Percentiles rank a stretch among this genome's conserved stretches.
These are phyloP conservation scores for Pedionomus torquatus DNA, from an alignment of 2,113 vertebrate species.

Conservation along the genomic window DNA sequence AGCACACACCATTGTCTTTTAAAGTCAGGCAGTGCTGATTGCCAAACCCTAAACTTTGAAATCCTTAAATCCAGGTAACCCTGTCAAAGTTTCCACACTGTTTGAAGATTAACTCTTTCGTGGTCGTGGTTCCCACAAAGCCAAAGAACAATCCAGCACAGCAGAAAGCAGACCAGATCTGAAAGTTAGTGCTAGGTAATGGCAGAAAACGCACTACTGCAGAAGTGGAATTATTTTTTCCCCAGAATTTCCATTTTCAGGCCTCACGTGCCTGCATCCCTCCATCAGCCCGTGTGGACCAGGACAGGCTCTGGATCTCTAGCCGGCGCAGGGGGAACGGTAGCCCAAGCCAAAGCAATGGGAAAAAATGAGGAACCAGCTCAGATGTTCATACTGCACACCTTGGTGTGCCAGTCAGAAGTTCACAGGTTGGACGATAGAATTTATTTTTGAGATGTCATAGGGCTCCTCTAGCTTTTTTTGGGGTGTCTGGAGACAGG, in stretches of 20 bases:
- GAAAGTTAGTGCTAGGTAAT: not conserved
- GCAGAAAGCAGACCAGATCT: not conserved
- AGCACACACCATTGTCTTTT: not conserved
- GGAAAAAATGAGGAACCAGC: not conserved
- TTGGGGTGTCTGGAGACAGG: too few species aligned
- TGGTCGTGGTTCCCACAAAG: not conserved
- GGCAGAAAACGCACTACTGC: accelerated
- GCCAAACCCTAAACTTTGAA: not conserved
- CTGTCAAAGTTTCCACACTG: not conserved
- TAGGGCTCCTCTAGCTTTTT: not conserved
- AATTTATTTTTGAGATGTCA: accelerated
- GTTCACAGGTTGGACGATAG: accelerated
- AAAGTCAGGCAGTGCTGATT: not conserved
- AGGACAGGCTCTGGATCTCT: not conserved
- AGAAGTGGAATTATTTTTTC: too few species aligned
- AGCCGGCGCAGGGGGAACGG: accelerated
- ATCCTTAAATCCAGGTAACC: not conserved
- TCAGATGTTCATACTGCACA: accelerated
- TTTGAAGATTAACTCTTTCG: not conserved
- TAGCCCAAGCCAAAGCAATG: not conserved
- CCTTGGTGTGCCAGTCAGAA: not conserved
- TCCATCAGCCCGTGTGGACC: accelerated
- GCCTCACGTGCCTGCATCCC: accelerated
- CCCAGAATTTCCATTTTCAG: not conserved
- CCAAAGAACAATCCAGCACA: not conserved